phyloP scores from a whole-genome alignment of 2,113 vertebrate genomes.

The Phalacrocorax pelagicus region DNA sequence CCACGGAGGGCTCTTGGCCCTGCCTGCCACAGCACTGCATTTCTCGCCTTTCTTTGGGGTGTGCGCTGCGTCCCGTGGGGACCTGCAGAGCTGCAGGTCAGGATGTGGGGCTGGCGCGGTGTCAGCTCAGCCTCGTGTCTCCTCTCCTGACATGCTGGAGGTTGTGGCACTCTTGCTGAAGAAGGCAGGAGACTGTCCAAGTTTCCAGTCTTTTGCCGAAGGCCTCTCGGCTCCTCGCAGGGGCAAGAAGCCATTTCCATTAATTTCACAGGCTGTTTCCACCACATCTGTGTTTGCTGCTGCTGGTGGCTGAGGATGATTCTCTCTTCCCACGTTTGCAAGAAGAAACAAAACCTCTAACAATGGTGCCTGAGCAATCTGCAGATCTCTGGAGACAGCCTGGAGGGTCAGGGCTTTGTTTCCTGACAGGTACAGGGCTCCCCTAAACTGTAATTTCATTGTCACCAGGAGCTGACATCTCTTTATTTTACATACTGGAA shows the following conservation, averaged over 20 bases:
- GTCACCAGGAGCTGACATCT: background rate
- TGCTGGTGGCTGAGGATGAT: background rate
- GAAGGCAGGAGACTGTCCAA: background rate
- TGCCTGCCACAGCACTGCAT: fast-evolving
- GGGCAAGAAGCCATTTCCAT: background rate
- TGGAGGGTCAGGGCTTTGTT: conserved; percentile 2
- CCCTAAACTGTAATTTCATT: background rate
- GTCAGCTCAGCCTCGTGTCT: background rate
- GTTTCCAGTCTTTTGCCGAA: background rate
- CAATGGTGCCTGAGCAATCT: background rate
- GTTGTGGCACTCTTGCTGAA: fast-evolving
- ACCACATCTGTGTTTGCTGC: background rate
- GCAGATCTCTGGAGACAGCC: conserved; percentile 7
- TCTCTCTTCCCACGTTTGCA: background rate
- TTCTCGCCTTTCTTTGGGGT: background rate
- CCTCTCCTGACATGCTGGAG: fast-evolving
- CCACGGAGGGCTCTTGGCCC: background rate
- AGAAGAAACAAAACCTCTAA: conserved; percentile 1
- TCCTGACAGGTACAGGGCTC: background rate
- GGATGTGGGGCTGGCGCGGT: background rate
- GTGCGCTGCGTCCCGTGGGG: fast-evolving
- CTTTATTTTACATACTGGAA: background rate
- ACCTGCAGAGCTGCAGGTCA: background rate
- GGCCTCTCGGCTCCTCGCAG: background rate
- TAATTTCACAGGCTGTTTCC: background rate